Evolutionary conservation across 2,797 vertebrate species (phyloP), one percentile per base, ranked within the genome.

Genomic region (Mormyrops attenuatus): DNA sequence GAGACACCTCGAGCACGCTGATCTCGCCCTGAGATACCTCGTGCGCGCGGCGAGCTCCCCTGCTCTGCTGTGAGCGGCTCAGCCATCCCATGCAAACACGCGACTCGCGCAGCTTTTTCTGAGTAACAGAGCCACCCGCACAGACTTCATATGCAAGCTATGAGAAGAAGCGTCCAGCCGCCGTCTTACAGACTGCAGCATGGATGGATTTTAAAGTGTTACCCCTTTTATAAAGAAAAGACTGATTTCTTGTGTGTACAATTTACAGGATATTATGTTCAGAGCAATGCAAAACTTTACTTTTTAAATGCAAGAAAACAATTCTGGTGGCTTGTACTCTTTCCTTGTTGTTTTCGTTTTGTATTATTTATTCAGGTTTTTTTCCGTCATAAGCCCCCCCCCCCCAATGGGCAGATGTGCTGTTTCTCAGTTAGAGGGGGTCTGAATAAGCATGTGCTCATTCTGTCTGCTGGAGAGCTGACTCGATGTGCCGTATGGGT

Each of bases 131-230:
- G 80, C 44, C 80, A n/a, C 17, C 20, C 2, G 95, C 94, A 96
- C 95, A 95, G 92, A 94, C 95, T 94, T 92, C 93, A 89, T 89
- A 55, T 22, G 69, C 41, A 49, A 84, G 3, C 41, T 84, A 20
- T n/a, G 6, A n/a, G 20, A 49, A 47, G 38, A 47, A n/a, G n/a
- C 44, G 7, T 20, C 17, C 30, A 80, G 34, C 20, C 8, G 38
- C 34, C 11, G 44, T 41, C 17, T 47, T 84, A 11, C 77, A 8
- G 41, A 41, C 77, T 49, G 17, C 20, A 49, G 38, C 9, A n/a
- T 49, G 80, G n/a, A 84, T n/a, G 80, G 20, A 44, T 84, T 73
- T 86, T 77, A 84, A 88, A 60, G 88, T 90, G 63, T 88, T 84
- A 34, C 66, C 90, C 85, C 89, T 91, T 89, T 93, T 82, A 85